Percentiles rank a stretch among this genome's conserved stretches.
Evolutionary conservation across 1,140 invertebrate species (phyloP).

Genomic region (Eciton burchellii): DNA sequence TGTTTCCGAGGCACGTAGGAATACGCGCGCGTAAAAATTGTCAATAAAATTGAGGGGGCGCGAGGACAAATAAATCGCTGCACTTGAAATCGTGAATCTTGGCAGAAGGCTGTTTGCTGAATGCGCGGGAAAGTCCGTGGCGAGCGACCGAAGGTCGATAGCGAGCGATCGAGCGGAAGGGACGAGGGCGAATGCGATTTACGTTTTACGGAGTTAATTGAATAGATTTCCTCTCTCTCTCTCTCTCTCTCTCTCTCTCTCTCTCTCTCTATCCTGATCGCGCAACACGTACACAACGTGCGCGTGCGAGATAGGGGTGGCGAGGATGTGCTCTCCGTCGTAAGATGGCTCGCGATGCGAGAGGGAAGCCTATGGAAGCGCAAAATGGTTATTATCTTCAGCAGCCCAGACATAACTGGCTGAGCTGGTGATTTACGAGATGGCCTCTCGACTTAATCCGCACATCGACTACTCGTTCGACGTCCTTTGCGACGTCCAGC

Average conservation of each 20-base stretch:
- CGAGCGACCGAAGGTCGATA: constrained; percentile 57
- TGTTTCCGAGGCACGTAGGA: too few species aligned
- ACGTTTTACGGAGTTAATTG: constrained; percentile 78
- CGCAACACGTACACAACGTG: not conserved
- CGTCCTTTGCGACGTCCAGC: constrained; percentile 44
- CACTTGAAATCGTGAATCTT: constrained; percentile 48
- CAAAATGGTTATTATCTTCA: constrained; percentile 83
- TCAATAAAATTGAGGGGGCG: constrained; percentile 29
- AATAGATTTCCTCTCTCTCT: constrained; percentile 63
- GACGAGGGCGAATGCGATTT: constrained; percentile 64
- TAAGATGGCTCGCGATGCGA: constrained; percentile 74
- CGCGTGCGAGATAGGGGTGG: not conserved
- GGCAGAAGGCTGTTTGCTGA: constrained; percentile 55
- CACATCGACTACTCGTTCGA: constrained; percentile 76
- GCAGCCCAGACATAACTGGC: constrained; percentile 75
- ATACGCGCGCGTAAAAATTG: too few species aligned
- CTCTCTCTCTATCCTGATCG: not conserved
- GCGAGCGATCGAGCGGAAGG: constrained; percentile 41
- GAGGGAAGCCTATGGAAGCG: constrained; percentile 77
- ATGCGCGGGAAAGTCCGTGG: constrained; percentile 51
- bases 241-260: constrained; percentile 9
- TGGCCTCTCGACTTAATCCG: constrained; percentile 78
- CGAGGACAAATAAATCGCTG: constrained; percentile 50
- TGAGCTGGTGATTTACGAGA: constrained; percentile 81
- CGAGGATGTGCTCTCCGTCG: constrained; percentile 48